Conservation (phyloP, 2,888 invertebrate species). For the Calliphora vomitoria region DNA sequence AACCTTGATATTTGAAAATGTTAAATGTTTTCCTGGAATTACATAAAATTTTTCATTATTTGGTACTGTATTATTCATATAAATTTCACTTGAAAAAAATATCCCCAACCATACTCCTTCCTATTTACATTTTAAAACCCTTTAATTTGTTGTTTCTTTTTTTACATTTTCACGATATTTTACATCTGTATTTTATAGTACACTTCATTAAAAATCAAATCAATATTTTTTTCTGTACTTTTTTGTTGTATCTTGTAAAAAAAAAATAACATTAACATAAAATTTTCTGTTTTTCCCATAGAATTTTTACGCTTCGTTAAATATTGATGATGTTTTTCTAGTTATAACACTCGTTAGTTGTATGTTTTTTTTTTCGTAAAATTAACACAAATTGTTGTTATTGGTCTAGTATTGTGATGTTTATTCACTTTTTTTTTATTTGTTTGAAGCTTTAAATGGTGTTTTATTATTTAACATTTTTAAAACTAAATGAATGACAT, state of each 20-base stretch:
- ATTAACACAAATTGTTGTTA: constrained; percentile 13
- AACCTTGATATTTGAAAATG: no score
- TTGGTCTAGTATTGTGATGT: background rate
- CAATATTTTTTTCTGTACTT: constrained; percentile 15
- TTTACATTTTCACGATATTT: no score
- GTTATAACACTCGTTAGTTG: constrained; percentile 41
- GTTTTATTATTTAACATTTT: constrained; percentile 10
- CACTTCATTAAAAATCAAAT: constrained; percentile 30
- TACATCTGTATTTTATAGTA: constrained; percentile 4
- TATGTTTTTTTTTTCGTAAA: background rate
- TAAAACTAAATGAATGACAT: constrained; percentile 4
- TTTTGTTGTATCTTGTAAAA: background rate
- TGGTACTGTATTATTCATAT: no score
- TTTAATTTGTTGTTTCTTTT: background rate
- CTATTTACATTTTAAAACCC: no score
- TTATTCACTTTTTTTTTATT: background rate
- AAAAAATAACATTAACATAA: background rate
- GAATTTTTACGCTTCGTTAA: constrained; percentile 67
- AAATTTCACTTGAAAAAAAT: no score
- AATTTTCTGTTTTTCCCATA: constrained; percentile 33
- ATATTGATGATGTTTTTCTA: constrained; percentile 57
- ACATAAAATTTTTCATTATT: no score
- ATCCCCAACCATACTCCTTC: no score
- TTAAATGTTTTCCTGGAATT: no score
- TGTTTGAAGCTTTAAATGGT: constrained; percentile 33